Evolutionary conservation across 2,113 vertebrate genomes (phyloP), one percentile per base, ranked within the genome.

Genomic region (Orthonyx spaldingii): DNA sequence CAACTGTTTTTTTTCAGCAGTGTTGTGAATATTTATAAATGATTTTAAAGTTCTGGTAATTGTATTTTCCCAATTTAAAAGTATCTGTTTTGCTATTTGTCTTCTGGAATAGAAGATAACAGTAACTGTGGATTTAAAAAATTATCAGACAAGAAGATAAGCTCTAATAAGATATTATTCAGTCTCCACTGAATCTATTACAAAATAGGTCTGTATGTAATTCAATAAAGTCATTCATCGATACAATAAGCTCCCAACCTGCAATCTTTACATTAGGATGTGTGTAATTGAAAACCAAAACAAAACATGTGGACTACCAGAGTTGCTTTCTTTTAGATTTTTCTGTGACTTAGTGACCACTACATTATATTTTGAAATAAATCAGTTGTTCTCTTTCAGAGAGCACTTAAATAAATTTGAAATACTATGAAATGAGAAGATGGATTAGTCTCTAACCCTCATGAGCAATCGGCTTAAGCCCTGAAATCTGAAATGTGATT

Each of bases 401-500:
- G 6, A 12, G 22, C 42, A 85, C 28, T 92, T 79, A 81, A 89
- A 83, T 85, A 70, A 61, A 91, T 85, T 81, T 87, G 22, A 16
- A 90, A 5, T 83, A 69, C 74, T 82, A 81, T 30, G 26, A 90
- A 92, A 84, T 55, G 69, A 94, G 72, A 82, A 81, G 61, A 81
- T 75, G 37, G 55, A 93, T 92, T 94, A 90, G 84, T 89, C 23
- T 32, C 64, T 79, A 90, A 83, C 15, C n/a, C 72, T 93, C 63
- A 70, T 27, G 41, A 94, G 47, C 49, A 91, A 91, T 65, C 61
- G 87, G 47, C 6, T 79, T 94, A 85, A 91, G 33, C 53, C 65
- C 42, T 80, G 79, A 93, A 85, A 46, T 75, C 57, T 80, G 63
- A 94, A 93, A 91, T 70, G 39, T 88, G 82, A 85, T 94, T 94